Base-by-base conservation (phyloP, 2,797 vertebrate species). In the Gobionotothen gibberifrons region DNA sequence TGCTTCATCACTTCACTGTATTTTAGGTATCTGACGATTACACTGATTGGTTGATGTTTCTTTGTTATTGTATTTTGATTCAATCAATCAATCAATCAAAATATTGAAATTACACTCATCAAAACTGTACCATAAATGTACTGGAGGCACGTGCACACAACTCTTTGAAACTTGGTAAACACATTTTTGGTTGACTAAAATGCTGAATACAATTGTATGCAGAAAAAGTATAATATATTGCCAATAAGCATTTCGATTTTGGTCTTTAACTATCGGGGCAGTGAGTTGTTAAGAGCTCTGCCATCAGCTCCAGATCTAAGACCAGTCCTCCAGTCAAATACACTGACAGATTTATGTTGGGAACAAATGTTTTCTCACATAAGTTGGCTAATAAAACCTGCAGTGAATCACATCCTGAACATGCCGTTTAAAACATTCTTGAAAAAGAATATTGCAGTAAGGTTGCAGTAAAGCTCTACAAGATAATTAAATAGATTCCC, bases 401-500 rank as follows among this genome's bases (percentile, higher is more conserved):
- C 5, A 19, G 19, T 49, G 19, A 49, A 51, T 17, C 29, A 11
- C 4, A 14, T 61, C 16, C 12, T 59, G 19, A 29, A 11, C 8
- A 36, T 0, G 7, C 32, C 0, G 32, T 36, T 36, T 9, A 36
- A 36, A 36, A 36, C 32, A 6, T 36, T 36, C 32, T 36, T 26
- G 26, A 26, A 5, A 54, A 73, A 56, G 10, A 72, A 17, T 3
- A 54, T 2, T 5, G 22, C 14, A 5, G 47, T 17, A 52, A 14
- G 16, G 52, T 60, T 32, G n/a, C 17, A 52, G 49, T 19, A 39
- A 55, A 46, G 70, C 36, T 75, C 39, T 36, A 22, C 26, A 44
- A 55, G 44, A 46, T 36, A 48, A 53, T 60, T n/a, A 77, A 36
- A 71, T 47, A 43, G 21, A 79, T 65, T 71, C 53, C 56, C 21